Conservation (phyloP, 1,140 invertebrate genomes). For the Chymomyza costata region DNA sequence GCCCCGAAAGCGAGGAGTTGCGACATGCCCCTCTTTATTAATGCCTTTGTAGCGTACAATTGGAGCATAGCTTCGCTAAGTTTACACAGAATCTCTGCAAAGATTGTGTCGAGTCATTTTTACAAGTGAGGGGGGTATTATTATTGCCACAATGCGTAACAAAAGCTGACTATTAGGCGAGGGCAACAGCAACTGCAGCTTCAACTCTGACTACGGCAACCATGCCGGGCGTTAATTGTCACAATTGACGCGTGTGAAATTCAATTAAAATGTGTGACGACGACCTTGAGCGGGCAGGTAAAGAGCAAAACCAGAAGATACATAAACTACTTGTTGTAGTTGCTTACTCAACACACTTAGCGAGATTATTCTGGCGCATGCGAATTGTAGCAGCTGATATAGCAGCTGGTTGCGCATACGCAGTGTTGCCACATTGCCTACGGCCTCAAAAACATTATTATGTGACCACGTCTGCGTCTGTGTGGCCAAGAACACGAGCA, state of each 20-base stretch:
- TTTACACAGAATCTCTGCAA: slow-evolving; percentile 38
- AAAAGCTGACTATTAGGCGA: slow-evolving; percentile 7
- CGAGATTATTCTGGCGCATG: slow-evolving; percentile 38
- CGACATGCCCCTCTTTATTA: no score
- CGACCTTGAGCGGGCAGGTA: slow-evolving; percentile 39
- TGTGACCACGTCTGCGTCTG: slow-evolving; percentile 11
- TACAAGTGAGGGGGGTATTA: no score
- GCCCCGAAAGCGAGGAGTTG: no score
- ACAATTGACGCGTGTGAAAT: slow-evolving; percentile 69
- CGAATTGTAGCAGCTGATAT: slow-evolving; percentile 15
- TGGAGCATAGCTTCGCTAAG: slow-evolving; percentile 17
- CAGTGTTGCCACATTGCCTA: slow-evolving; percentile 31
- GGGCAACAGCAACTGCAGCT: slow-evolving; percentile 15
- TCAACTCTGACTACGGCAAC: slow-evolving; percentile 9
- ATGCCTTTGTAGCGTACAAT: no score
- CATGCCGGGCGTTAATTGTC: slow-evolving; percentile 56
- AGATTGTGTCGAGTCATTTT: slow-evolving; percentile 58
- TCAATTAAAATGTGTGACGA: slow-evolving; percentile 28
- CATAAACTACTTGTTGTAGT: slow-evolving; percentile 11
- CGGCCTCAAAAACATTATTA: slow-evolving; percentile 27
- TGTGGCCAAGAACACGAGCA: slow-evolving; percentile 55
- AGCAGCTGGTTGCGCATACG: slow-evolving; percentile 30
- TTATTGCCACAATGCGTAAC: slow-evolving; percentile 50
- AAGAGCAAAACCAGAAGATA: slow-evolving; percentile 22
- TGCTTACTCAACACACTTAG: slow-evolving; percentile 39